Base-by-base conservation (phyloP, 2,797 vertebrate species). In the Cuculus canorus region DNA sequence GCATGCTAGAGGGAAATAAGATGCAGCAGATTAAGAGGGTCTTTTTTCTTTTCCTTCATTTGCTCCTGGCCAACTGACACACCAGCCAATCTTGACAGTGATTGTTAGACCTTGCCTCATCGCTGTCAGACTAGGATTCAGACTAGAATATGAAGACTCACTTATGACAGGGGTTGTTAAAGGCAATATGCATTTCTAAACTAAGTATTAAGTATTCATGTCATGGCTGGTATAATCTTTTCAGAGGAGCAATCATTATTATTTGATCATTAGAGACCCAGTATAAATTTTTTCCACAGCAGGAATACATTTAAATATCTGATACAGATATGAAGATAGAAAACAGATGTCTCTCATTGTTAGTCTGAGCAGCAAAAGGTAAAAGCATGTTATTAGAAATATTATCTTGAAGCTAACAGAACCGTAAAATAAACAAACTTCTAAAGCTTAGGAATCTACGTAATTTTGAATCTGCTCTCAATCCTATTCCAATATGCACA, bases 381-480 rank as follows among this genome's bases (percentile, higher is more conserved):
- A 53, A 63, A 69, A 61, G 15, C 8, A 48, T 48, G 9, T 14
- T 63, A 86, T 91, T 84, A 95, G 57, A 96, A 95, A 82, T 71
- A 88, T 24, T 78, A 90, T 78, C 86, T 65, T 43, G 73, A 93
- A 87, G 83, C 53, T 32, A 66, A 76, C 17, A 78, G 45, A 94
- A 85, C 8, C 89, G 28, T 61, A 95, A 95, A 96, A 91, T 39
- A 95, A 86, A 93, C 25, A 89, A 72, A 95, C 17, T 95, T 71
- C n/a, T 92, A 27, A 87, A 91, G 48, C 48, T 79, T 91, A 45
- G 30, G 70, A 84, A 53, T 54, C 7, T 4, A 22, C 6, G 33
- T 33, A 53, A 92, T 94, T 96, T 65, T 94, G 88, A 97, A 66
- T 64, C 32, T 75, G 50, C 71, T 96, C 94, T 96, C 50, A 95